phyloP scores from a whole-genome alignment of 1,140 invertebrate species.

The Drosophila virilis region DNA sequence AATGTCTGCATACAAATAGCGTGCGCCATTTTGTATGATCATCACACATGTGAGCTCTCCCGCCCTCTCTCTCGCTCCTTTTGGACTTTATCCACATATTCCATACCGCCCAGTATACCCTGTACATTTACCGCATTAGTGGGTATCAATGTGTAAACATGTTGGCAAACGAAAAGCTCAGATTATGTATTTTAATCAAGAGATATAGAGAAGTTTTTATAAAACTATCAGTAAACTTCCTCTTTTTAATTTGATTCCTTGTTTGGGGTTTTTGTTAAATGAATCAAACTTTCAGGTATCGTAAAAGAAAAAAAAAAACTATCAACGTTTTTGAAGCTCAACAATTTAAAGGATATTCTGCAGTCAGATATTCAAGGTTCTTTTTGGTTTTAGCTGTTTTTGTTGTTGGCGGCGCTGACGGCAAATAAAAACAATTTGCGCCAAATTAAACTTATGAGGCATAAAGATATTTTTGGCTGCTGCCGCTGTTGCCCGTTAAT shows the following conservation, averaged over 20 bases:
- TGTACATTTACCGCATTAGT: background rate
- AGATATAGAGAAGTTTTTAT: no score
- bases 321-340: background rate
- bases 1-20: slow-evolving; percentile 55
- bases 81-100: slow-evolving; percentile 6
- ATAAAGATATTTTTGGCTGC: slow-evolving; percentile 82
- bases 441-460: slow-evolving; percentile 82
- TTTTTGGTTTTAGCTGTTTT: slow-evolving; percentile 46
- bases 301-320: no score
- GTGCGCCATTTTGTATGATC: slow-evolving; percentile 69
- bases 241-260: no score
- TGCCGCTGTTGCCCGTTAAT: slow-evolving; percentile 59
- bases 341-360: background rate
- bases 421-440: slow-evolving; percentile 82
- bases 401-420: slow-evolving; percentile 68
- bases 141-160: background rate
- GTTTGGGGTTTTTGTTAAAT: no score
- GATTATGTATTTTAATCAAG: no score
- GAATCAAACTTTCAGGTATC: no score
- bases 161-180: no score
- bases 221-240: no score
- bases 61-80: background rate
- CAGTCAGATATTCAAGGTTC: background rate
- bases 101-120: slow-evolving; percentile 23
- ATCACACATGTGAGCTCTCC: slow-evolving; percentile 71